Evolutionary conservation across 2,797 vertebrate species (phyloP), one percentile per base, ranked within the genome.

Genomic region (Astyanax mexicanus): DNA sequence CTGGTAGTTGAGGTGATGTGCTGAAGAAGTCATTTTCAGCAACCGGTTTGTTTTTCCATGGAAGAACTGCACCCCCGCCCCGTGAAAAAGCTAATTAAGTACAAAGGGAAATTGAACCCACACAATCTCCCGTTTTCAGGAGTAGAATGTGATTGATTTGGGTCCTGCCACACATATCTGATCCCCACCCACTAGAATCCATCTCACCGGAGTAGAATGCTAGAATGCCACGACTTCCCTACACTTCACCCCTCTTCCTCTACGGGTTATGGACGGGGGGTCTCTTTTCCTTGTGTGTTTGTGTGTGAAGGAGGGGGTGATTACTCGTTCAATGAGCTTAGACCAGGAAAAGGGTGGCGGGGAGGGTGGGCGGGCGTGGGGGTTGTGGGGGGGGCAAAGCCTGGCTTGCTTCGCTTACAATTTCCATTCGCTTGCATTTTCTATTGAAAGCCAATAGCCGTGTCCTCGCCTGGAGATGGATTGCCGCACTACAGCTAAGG

Each of bases 341-440:
- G 77, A 72, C 70, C 81, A 73, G 79, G 69, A 78, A 81, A 60
- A 73, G 79, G 69, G 61, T 25, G 23, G 9, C 23, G 40, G 42
- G 23, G 29, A n/a, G 2, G 29, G 29, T 32, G 29, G 29, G 2
- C n/a, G n/a, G n/a, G n/a, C n/a, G n/a, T n/a, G n/a, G n/a, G 29
- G 5, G 29, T 2, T 29, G 5, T 32, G 29, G 29, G 5, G 29
- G 38, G 60, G 29, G 78, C 58, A 72, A 74, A 86, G 84, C 88
- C 84, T 55, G 75, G 79, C 81, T 83, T 88, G 86, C 88, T 86
- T 88, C 52, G 88, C 90, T 90, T 92, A 92, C 90, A 92, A 93
- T 94, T 93, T 94, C 93, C 91, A 94, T 94, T 94, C 86, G 91
- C 92, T 93, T 93, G 91, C 92, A 93, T 93, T 92, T 93, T 93